Evolutionary conservation across 1,140 invertebrate species (phyloP), one percentile per base, ranked within the genome.

Genomic region (Pteromalus puparum): DNA sequence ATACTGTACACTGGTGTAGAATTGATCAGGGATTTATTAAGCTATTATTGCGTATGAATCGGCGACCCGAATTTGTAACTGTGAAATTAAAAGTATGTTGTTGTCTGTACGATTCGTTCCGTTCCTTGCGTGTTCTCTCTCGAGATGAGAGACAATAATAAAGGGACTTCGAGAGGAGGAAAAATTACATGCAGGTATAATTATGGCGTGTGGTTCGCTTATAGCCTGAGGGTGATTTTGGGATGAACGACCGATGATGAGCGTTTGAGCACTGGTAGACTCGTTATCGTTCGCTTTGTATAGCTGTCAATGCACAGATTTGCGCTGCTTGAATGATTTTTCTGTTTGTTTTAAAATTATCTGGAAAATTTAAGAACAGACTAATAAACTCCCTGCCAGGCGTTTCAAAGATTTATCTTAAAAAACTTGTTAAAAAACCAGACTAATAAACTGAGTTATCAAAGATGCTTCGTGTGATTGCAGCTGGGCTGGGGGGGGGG

Each of bases 231-330:
- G 67, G 13, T 70, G n/a, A 13, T 70, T 70, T 30, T 26, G 15
- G 28, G 67, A 70, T 70, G 67, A 70, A 70, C 28, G 67, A 70
- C 67, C 67, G 67, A 12, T 28, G 67, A 61, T n/a, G 53, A 61
- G 53, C 18, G 53, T 61, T 61, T 61, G 18, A 61, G 53, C 21
- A 61, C 6, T 61, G 53, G 21, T 61, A n/a, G 38, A 42, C 53
- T 61, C 53, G 53, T 61, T 61, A 61, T 61, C 9, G 1, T 42
- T 4, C 18, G 21, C 53, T 61, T 61, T 61, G 21, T 61, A 6
- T 61, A 61, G 15, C 53, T 61, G 53, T 61, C 53, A n/a, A 61
- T 61, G 53, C 53, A 18, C 53, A 61, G 18, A 61, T 61, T 61
- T n/a, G 18, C 21, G 53, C 53, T 6, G 53, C 53, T 61, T n/a